Evolutionary conservation across 1,140 invertebrate genomes (phyloP), one percentile per base, ranked within the genome.

Genomic region (Drosophila funebris): DNA sequence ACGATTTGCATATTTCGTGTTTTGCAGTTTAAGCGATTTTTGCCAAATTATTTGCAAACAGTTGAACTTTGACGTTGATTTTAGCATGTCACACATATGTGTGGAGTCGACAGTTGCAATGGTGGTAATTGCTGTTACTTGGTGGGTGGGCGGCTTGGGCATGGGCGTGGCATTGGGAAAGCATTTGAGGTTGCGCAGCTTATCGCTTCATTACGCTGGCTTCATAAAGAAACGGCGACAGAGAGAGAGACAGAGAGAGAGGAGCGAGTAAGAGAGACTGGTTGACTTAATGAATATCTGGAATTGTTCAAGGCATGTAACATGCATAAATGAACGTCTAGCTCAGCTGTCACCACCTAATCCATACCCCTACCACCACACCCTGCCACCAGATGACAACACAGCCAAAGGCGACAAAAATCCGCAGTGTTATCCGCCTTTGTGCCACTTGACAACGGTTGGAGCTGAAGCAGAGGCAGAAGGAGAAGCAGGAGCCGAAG

Each of bases 1-100:
- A 41, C 46, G 33, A 50, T 63, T 63, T 63, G 60, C 44, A 63
- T 52, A 63, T 63, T 39, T 16, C 60, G 46, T 63, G 60, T 63
- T 63, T 63, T 50, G 60, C 60, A 73, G 78, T 60, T 69, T 53
- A 82, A 81, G 76, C 73, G 78, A 77, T 82, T 82, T 82, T 82
- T 82, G 78, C 62, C 78, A 82, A 82, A 82, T 82, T 82, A 82
- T 82, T 82, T 82, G 78, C 78, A 82, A 82, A 82, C 78, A 82
- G 78, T 82, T 82, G 78, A 82, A 82, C 78, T 82, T 74, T 76
- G 69, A 74, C 78, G 73, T 82, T 82, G 78, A 82, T 77, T 82
- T 77, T 63, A 37, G 78, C 78, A 81, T 82, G 78, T 71, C 60
- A 82, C 57, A 70, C n/a, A n/a, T n/a, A n/a, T n/a, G n/a, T 36